Evolutionary conservation across 2,888 invertebrate species (phyloP).

Genomic region (Hemaris fuciformis): DNA sequence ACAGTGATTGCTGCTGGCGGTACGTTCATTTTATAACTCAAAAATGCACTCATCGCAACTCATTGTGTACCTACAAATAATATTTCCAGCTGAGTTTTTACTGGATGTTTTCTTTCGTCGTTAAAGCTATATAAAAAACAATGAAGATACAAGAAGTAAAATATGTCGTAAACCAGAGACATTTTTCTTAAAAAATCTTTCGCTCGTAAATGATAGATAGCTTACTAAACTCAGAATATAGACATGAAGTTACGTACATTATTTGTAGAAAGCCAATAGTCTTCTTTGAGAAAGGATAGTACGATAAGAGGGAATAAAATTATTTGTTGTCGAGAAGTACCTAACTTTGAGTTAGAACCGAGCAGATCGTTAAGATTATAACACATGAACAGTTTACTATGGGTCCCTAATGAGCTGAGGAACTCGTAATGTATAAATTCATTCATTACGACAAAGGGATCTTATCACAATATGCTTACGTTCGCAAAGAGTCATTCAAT

Average conservation of each 20-base stretch:
- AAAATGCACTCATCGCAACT: too few species aligned
- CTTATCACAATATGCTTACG: background rate
- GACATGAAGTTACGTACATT: background rate
- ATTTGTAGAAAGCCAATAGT: background rate
- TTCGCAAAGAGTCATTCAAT: background rate
- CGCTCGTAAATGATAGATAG: too few species aligned
- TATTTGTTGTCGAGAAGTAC: background rate
- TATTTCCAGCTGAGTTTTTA: too few species aligned
- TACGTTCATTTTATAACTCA: too few species aligned
- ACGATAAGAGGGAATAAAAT: background rate
- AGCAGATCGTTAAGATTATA: conserved; percentile 2
- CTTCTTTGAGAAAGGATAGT: background rate
- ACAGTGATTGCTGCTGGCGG: too few species aligned
- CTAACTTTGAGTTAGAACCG: background rate
- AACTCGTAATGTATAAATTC: background rate
- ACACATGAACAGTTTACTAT: background rate
- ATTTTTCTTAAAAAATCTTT: too few species aligned
- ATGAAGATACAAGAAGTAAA: too few species aligned
- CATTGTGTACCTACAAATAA: too few species aligned
- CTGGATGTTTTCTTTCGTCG: too few species aligned
- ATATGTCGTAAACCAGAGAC: too few species aligned
- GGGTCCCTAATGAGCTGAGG: background rate
- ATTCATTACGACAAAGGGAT: background rate
- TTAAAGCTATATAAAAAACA: too few species aligned
- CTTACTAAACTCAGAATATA: too few species aligned